Evolutionary conservation across 2,888 invertebrate species (phyloP), one percentile per base, ranked within the genome.

Genomic region (Lepas anatifera): DNA sequence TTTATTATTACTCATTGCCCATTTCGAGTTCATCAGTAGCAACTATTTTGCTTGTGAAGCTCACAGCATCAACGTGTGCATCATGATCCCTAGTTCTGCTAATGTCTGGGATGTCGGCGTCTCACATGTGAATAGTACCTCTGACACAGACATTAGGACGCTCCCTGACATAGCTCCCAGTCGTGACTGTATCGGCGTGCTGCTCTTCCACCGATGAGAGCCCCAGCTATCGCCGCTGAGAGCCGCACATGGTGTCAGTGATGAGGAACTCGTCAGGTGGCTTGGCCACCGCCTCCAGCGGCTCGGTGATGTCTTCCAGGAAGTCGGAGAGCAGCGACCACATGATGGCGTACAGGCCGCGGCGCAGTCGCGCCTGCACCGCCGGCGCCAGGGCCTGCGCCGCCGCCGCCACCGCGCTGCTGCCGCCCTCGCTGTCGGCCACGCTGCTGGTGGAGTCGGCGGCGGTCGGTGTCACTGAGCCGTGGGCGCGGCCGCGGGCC

Each of bases 201-300:
- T n/a, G n/a, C n/a, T n/a, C n/a, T n/a, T n/a, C n/a, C n/a, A n/a
- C n/a, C n/a, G n/a, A n/a, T n/a, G n/a, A n/a, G n/a, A n/a, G 41
- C 13, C 46, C 46, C 25, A 11, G 4, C 58, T 58, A 35, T 35
- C 29, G 10, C 22, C 35, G 32, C 8, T 18, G 22, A 25, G 58
- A 32, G 0, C 58, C 58, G 22, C 58, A 58, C 58, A 58, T 58
- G 32, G 32, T 22, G 18, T 58, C 58, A 18, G 13, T 16, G 35
- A 58, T 58, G 58, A 58, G 35, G 58, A 58, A 58, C 58, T 58
- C 58, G 35, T 58, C 58, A 8, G 58, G 35, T 22, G 58, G 58
- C 35, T 18, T 32, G 58, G 58, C 58, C 32, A 58, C 58, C 18
- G 58, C 58, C 58, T 58, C 58, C 32, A 58, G 58, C 58, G 58